These are phyloP conservation scores for Serranus cabrilla DNA, from an alignment of 2,797 vertebrate species.

Conservation along the genomic window DNA sequence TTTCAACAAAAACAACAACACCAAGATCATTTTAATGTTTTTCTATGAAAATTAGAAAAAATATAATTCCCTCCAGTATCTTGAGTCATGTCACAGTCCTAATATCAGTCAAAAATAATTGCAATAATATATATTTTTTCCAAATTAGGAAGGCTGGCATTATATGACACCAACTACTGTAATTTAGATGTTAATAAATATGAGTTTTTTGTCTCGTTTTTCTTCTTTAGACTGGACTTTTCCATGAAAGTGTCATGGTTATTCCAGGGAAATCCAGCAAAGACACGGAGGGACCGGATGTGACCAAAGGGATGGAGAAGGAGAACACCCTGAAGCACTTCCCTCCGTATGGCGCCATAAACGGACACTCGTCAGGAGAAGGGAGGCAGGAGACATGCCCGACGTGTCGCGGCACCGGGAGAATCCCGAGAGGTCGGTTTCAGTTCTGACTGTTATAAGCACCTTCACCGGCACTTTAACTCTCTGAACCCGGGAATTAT, in stretches of 20 bases:
- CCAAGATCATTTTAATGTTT: no score
- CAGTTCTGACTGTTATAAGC: not conserved
- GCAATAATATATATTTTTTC: no score
- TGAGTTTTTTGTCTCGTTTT: not conserved
- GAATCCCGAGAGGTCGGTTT: conserved; percentile 87
- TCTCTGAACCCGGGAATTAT: no score
- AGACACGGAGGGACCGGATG: conserved; percentile 25
- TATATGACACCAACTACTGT: not conserved
- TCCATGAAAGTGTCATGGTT: conserved; percentile 17
- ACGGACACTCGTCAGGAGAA: conserved; percentile 49
- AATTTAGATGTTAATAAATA: not conserved
- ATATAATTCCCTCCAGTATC: no score
- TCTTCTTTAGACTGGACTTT: conserved; percentile 19
- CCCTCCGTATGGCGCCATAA: conserved; percentile 76
- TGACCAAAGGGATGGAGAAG: conserved; percentile 45
- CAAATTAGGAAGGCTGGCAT: no score
- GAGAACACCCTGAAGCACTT: conserved; percentile 43
- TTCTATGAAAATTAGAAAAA: no score
- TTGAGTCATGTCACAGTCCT: no score
- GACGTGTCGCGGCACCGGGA: conserved; percentile 89
- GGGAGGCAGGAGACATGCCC: conserved; percentile 78
- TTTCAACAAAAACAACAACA: no score
- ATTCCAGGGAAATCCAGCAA: not conserved
- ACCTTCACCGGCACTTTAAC: no score
- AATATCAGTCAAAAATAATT: no score